phyloP scores from a whole-genome alignment of 2,797 vertebrate species.

The Muscicapa comitata region DNA sequence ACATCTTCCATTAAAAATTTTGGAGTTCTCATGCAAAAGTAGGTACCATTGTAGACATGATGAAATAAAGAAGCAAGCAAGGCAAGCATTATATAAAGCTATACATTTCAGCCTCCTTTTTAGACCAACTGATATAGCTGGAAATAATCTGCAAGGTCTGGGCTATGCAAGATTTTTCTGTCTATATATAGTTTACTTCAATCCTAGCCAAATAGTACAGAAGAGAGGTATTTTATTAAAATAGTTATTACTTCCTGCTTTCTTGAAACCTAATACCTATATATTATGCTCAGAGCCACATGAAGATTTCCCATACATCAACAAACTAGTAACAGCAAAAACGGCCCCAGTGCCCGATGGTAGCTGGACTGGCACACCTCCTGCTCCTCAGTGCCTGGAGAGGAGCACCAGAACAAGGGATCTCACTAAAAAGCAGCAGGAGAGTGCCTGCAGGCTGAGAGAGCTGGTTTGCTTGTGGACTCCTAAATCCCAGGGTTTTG shows the following conservation, averaged over 20 bases:
- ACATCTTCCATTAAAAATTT: background rate
- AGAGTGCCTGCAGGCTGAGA: background rate
- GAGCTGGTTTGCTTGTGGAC: background rate
- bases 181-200: background rate
- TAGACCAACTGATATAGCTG: background rate
- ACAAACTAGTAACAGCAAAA: background rate
- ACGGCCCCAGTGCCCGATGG: background rate
- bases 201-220: background rate
- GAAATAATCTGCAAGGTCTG: background rate
- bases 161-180: background rate
- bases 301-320: background rate
- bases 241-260: constrained; percentile 47
- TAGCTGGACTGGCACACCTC: background rate
- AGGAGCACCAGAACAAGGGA: background rate
- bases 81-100: background rate
- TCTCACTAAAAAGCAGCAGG: background rate
- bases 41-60: background rate
- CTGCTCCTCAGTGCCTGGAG: background rate
- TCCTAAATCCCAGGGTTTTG: background rate
- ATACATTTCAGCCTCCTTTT: background rate
- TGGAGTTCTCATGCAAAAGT: background rate
- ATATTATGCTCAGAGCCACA: background rate
- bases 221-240: background rate
- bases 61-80: background rate
- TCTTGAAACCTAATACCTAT: constrained; percentile 10